Conservation (phyloP, 2,888 invertebrate genomes). For the Synanthedon vespiformis region DNA sequence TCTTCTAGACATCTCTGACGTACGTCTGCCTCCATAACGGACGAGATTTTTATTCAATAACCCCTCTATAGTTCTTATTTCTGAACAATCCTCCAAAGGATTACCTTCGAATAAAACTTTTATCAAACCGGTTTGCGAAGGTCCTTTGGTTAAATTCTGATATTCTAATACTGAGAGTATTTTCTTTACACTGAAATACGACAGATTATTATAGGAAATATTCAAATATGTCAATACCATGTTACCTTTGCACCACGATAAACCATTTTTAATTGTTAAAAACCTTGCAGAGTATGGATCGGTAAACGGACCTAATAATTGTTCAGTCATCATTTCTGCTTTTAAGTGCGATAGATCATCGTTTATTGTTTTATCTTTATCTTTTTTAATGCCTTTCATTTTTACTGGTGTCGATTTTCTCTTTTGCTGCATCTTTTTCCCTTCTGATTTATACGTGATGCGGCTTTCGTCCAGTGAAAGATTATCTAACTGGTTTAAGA, state of each 20-base stretch:
- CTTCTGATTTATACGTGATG: background rate
- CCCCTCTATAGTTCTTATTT: slow-evolving; percentile 20
- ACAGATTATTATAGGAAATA: slow-evolving; percentile 35
- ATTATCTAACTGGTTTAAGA: no score
- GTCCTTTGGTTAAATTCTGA: slow-evolving; percentile 18
- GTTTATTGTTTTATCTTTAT: background rate
- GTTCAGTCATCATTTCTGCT: slow-evolving; percentile 19
- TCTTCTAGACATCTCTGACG: slow-evolving; percentile 1
- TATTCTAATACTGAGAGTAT: slow-evolving; percentile 21
- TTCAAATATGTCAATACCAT: slow-evolving; percentile 35
- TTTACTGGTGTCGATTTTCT: background rate
- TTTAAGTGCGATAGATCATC: slow-evolving; percentile 5
- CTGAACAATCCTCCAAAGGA: slow-evolving; percentile 26
- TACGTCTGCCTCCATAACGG: background rate
- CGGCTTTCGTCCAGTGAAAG: background rate
- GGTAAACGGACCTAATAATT: slow-evolving; percentile 17
- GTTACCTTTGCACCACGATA: slow-evolving; percentile 29
- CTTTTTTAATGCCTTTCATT: background rate
- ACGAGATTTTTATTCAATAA: background rate
- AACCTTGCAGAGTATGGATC: slow-evolving; percentile 21
- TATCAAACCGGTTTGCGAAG: slow-evolving; percentile 31
- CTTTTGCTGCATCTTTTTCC: background rate
- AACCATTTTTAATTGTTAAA: slow-evolving; percentile 17
- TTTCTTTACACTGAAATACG: slow-evolving; percentile 24
- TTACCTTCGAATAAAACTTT: slow-evolving; percentile 41